Percentiles rank a stretch among this genome's conserved stretches.
Evolutionary conservation across 2,888 invertebrate species (phyloP).

Genomic region (Sisyra nigra): DNA sequence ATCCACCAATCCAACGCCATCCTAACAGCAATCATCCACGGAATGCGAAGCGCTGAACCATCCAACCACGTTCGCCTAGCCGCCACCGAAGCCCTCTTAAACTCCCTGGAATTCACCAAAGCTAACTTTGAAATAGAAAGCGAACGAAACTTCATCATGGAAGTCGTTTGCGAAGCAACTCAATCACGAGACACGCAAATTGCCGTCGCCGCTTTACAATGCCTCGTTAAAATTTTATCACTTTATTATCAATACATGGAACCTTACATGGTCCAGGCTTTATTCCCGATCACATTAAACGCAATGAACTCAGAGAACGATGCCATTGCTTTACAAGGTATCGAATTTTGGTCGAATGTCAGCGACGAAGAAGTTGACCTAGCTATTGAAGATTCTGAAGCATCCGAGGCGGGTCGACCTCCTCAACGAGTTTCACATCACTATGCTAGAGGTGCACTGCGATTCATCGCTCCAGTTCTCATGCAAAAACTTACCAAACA

Average conservation of each 20-base stretch:
- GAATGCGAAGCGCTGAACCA: slow-evolving; percentile 89
- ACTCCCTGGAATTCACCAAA: slow-evolving; percentile 96
- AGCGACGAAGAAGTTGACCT: slow-evolving; percentile 98
- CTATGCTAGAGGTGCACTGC: slow-evolving; percentile 96
- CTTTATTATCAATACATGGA: slow-evolving; percentile 99
- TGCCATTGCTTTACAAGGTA: slow-evolving; percentile 93
- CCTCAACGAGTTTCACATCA: slow-evolving; percentile 82
- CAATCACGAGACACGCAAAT: slow-evolving; percentile 85
- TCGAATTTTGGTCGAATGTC: slow-evolving; percentile 99
- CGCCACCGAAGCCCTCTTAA: slow-evolving; percentile 89
- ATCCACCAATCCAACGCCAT: slow-evolving; percentile 90
- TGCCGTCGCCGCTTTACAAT: slow-evolving; percentile 92
- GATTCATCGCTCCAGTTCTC: slow-evolving; percentile 85
- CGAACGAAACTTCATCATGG: slow-evolving; percentile 98
- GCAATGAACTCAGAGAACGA: slow-evolving; percentile 97
- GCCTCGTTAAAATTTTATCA: slow-evolving; percentile 94
- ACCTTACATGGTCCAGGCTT: slow-evolving; percentile 93
- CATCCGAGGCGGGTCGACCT: slow-evolving; percentile 83
- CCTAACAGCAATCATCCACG: slow-evolving; percentile 95
- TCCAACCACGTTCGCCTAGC: slow-evolving; percentile 90
- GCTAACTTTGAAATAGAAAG: slow-evolving; percentile 96
- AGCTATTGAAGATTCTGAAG: slow-evolving; percentile 86
- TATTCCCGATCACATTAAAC: slow-evolving; percentile 95
- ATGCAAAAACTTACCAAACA: slow-evolving; percentile 91
- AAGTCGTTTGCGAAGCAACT: slow-evolving; percentile 95